phyloP scores from a whole-genome alignment of 2,888 invertebrate genomes.

The Sphaerophoria taeniata region DNA sequence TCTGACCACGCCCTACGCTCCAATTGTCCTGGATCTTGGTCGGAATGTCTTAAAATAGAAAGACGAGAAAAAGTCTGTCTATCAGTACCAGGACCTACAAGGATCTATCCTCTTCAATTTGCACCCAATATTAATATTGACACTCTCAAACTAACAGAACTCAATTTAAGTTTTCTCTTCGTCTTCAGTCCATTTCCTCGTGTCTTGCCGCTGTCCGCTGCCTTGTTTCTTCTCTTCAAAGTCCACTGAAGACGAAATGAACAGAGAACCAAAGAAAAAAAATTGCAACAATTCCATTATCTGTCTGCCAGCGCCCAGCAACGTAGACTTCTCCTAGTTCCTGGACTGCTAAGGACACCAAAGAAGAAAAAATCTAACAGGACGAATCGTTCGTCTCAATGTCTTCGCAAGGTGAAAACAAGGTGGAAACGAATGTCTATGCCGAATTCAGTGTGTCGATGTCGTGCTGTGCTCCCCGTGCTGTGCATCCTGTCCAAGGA shows the following conservation, averaged over 20 bases:
- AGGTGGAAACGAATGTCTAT: conserved; percentile 18
- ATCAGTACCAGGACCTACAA: conserved; percentile 14
- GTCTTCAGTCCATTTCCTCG: conserved; percentile 20
- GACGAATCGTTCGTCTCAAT: conserved; percentile 53
- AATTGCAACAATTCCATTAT: conserved; percentile 64
- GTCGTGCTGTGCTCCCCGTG: not conserved
- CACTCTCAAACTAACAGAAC: conserved; percentile 72
- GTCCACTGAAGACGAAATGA: conserved; percentile 30
- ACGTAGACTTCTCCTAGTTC: not conserved
- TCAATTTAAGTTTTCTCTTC: conserved; percentile 63
- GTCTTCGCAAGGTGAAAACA: conserved; percentile 26
- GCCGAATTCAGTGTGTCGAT: not conserved
- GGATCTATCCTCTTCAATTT: conserved; percentile 68
- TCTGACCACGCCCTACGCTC: conserved; percentile 56
- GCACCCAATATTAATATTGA: conserved; percentile 72
- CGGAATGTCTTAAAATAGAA: conserved; percentile 10
- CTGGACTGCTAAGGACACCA: not conserved
- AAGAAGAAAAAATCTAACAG: conserved; percentile 7
- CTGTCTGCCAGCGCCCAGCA: not conserved
- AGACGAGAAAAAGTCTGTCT: conserved; percentile 22
- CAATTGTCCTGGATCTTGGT: not conserved
- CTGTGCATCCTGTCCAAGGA: conserved; percentile 37
- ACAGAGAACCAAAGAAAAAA: conserved; percentile 21
- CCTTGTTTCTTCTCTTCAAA: conserved; percentile 27
- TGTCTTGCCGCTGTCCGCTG: conserved; percentile 6